Conservation (phyloP, 2,888 invertebrate genomes). For the Lamellibrachia columna region DNA sequence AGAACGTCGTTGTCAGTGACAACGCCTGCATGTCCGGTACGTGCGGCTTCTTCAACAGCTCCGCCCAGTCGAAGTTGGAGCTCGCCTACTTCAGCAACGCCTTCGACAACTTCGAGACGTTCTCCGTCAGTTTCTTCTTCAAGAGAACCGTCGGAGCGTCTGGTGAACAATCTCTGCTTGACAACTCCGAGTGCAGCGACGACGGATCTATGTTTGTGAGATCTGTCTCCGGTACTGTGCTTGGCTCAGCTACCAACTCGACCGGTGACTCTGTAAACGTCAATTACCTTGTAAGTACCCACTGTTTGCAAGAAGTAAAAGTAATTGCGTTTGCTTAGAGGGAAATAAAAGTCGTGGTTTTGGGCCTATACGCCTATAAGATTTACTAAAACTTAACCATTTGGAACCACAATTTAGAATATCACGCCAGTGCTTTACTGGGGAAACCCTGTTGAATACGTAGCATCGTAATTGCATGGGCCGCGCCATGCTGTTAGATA, state of each 20-base stretch:
- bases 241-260: background rate
- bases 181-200: background rate
- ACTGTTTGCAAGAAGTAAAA: background rate
- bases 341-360: no score
- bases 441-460: no score
- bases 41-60: constrained; percentile 22
- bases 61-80: background rate
- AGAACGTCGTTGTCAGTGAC: background rate
- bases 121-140: constrained; percentile 20
- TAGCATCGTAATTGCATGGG: no score
- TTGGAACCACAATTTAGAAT: no score
- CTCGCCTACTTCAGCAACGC: constrained; percentile 24
- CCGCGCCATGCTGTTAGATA: no score
- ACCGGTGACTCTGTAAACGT: background rate
- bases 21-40: background rate
- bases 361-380: no score
- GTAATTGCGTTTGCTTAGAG: no score
- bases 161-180: constrained; percentile 2
- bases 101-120: constrained; percentile 17
- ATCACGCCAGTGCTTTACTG: no score
- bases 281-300: background rate
- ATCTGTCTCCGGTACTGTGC: background rate
- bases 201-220: background rate
- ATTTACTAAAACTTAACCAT: no score
- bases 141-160: background rate